Evolutionary conservation across 2,888 invertebrate species (phyloP), one percentile per base, ranked within the genome.

Genomic region (Rhimphoctona megacephalus): DNA sequence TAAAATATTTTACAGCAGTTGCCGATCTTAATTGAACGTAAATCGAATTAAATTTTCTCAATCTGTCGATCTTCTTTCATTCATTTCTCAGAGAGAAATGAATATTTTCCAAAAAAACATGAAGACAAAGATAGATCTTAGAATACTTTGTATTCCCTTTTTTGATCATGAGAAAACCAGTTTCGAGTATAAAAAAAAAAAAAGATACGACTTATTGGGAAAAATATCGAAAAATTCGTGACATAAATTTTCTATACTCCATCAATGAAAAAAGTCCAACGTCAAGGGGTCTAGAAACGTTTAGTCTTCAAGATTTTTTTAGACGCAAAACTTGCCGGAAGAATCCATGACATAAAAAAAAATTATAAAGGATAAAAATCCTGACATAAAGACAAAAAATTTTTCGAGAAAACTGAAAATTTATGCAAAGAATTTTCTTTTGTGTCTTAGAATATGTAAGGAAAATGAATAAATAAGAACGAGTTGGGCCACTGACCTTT

Each of bases 391-490:
- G 1, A 61, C 4, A 30, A 61, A 17, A 61, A 17, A 17, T 30
- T 61, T 61, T 61, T 30, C 14, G 30, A 30, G 30, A 61, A 30
- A 61, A 30, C 7, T 30, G 22, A 0, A 30, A 61, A 30, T 25
- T 30, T 30, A 30, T 61, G 61, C 7, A 17, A 30, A 61, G 17
- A 61, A 61, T 36, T 54, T 36, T 54, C 14, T 2, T 54, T 6
- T 30, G 36, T 43, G 14, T 6, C 52, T 52, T 49, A 49, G 7
- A 49, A 30, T 8, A 49, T 49, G 17, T 3, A n/a, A 49, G 14
- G 25, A 33, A 49, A 22, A 52, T 22, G 43, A 43, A 46, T 39
- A 70, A 70, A 70, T 49, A 70, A 70, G 19, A 39, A 22, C 19
- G 49, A 25, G 43, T 17, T 9, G 22, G 39, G 25, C 7, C 69